Evolutionary conservation across 2,113 vertebrate species (phyloP), one percentile per base, ranked within the genome.

Genomic region (Setophaga coronata): DNA sequence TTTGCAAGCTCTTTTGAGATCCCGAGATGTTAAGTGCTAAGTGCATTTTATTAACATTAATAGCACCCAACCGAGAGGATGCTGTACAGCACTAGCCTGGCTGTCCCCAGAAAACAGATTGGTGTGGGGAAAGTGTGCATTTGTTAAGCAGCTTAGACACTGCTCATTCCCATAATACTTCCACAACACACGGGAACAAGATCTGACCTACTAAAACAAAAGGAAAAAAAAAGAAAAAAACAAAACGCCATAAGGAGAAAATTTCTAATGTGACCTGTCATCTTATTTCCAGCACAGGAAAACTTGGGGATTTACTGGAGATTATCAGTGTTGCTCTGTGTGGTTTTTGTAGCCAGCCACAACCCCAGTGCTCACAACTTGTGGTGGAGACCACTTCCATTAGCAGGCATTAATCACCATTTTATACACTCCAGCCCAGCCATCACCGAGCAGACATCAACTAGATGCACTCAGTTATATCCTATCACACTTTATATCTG

Each of bases 21-120:
- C 85, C 92, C 8, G 61, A 90, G 86, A 96, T 95, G 86, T 95
- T 94, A 96, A 97, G 88, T 96, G 90, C 82, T 95, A 96, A 93
- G 88, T 92, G 92, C 90, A 89, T 95, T 96, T 96, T 96, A 94
- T 96, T 96, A 97, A 96, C 95, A 95, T 96, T 95, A 96, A 96
- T 93, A 92, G 93, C 95, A 96, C 76, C 90, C 93, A 96, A 70
- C 95, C 7, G 76, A 96, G 95, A 95, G 85, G 67, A 88, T 93
- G 95, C 72, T 84, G 57, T 77, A 83, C 10, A 87, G 60, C 85
- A 83, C 79, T 81, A 93, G 90, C 80, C 95, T 60, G 43, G 80
- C 88, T 96, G 90, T 94, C 95, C 88, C 92, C 89, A 84, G 90
- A 94, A 95, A 95, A 93, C 96, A 95, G 92, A 94, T 95, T 97